These are phyloP conservation scores for Lanistes nyassanus DNA, from an alignment of 1,140 invertebrate genomes.

Conservation along the genomic window DNA sequence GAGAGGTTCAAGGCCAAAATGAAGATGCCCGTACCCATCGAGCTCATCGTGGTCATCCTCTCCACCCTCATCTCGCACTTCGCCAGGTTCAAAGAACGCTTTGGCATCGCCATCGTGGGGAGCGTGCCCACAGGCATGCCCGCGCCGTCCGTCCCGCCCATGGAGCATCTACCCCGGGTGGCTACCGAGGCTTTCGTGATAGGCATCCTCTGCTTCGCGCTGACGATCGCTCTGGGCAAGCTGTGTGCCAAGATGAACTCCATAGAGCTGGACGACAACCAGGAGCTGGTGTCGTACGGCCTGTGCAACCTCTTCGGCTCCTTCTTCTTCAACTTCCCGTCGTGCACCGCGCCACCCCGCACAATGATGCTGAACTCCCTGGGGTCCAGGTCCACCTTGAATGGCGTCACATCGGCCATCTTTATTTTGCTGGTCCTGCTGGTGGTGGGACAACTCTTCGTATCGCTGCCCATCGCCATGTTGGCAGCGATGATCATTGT, in stretches of 20 bases:
- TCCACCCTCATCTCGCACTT: conserved; percentile 28
- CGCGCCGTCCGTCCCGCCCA: conserved; percentile 33
- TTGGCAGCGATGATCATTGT: conserved; percentile 61
- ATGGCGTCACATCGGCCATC: conserved; percentile 60
- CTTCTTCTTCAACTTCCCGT: conserved; percentile 68
- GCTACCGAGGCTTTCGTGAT: conserved; percentile 19
- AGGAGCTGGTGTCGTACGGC: conserved; percentile 70
- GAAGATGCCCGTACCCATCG: conserved; percentile 83
- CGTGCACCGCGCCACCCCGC: conserved; percentile 82
- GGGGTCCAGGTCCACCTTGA: conserved; percentile 46
- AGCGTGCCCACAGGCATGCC: conserved; percentile 65
- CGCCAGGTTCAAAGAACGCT: conserved; percentile 38
- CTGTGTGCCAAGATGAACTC: conserved; percentile 61
- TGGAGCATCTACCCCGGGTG: conserved; percentile 16
- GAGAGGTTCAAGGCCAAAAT: conserved; percentile 77
- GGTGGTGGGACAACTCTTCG: conserved; percentile 63
- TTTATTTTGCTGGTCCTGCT: conserved; percentile 68
- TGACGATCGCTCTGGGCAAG: conserved; percentile 46
- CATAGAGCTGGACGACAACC: conserved; percentile 64
- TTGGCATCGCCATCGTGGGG: conserved; percentile 63
- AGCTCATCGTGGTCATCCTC: conserved; percentile 65
- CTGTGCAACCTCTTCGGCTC: conserved; percentile 64
- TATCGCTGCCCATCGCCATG: conserved; percentile 62
- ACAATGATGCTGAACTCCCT: conserved; percentile 72
- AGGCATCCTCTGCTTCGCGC: conserved; percentile 26